A percentile compares a stretch with the other conserved stretches of the same genome.
These are phyloP conservation scores for Phylloscopus trochiloides DNA, from an alignment of 2,113 vertebrate genomes.

Conservation along the genomic window DNA sequence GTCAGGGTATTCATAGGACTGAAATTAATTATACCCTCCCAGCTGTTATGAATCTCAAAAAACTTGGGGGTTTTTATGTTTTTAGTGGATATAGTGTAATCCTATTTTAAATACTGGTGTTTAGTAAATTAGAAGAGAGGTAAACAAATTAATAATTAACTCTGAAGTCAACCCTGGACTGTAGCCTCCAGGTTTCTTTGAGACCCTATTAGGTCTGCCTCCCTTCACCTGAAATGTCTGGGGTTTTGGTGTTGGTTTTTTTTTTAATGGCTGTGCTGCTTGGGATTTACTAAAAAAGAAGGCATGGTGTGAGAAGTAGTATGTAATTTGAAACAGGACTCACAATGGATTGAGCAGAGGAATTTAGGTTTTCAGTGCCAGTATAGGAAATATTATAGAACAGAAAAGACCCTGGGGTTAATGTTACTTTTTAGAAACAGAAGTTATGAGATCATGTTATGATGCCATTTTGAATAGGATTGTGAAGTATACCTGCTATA, in stretches of 20 bases:
- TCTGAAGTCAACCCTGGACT: neutral
- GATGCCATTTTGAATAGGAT: neutral
- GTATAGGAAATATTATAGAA: neutral
- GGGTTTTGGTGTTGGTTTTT: fast-evolving
- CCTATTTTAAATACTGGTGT: neutral
- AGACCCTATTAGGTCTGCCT: neutral
- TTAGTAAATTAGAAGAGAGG: neutral
- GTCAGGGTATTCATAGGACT: neutral
- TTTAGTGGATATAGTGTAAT: neutral
- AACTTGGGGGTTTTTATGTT: neutral
- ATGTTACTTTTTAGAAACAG: neutral
- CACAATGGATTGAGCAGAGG: neutral
- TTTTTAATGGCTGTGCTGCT: neutral
- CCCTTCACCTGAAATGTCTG: neutral
- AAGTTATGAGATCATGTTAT: neutral
- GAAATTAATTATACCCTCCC: neutral
- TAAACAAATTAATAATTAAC: neutral
- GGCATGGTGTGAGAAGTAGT: neutral
- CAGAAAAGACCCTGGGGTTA: neutral
- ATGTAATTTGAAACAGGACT: neutral
- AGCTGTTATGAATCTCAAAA: neutral
- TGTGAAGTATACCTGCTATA: neutral
- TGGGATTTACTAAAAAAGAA: neutral
- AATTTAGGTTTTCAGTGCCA: neutral
- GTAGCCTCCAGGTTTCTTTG: neutral